A percentile compares a stretch with the other conserved stretches of the same genome.
These are phyloP conservation scores for Chesias legatella DNA, from an alignment of 2,888 invertebrate species.

Conservation along the genomic window DNA sequence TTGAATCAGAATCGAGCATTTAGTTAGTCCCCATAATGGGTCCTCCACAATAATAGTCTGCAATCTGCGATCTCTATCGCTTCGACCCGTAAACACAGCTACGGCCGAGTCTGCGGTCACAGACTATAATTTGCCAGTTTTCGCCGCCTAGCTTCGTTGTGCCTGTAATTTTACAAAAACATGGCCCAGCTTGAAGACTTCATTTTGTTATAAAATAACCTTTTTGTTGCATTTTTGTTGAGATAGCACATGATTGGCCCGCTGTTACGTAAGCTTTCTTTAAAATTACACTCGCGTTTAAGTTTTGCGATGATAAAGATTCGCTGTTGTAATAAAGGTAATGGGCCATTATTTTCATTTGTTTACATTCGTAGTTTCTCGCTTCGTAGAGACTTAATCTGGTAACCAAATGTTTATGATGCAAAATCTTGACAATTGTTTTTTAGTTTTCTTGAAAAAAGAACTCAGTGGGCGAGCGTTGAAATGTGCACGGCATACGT, in stretches of 20 bases:
- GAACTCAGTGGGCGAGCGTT: constrained; percentile 54
- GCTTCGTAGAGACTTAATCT: constrained; percentile 70
- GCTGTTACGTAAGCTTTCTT: constrained; percentile 43
- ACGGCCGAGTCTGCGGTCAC: constrained; percentile 54
- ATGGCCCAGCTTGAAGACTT: constrained; percentile 59
- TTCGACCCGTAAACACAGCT: constrained; percentile 41
- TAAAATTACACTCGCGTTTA: constrained; percentile 18
- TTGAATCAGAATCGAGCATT: constrained; percentile 32
- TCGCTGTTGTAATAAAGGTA: constrained; percentile 46
- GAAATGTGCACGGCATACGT: constrained; percentile 76
- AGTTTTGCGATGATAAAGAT: constrained; percentile 49
- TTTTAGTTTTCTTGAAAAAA: constrained; percentile 60
- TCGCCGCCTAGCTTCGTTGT: constrained; percentile 71
- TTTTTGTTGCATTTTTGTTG: constrained; percentile 36
- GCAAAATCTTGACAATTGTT: constrained; percentile 54
- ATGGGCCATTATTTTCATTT: constrained; percentile 50
- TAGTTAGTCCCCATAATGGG: constrained; percentile 52
- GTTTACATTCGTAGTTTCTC: constrained; percentile 62
- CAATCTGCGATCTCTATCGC: constrained; percentile 62
- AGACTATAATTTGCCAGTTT: constrained; percentile 74
- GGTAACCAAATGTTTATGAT: constrained; percentile 78
- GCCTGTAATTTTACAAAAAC: constrained; percentile 69
- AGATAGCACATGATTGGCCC: constrained; percentile 42
- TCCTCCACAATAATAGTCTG: constrained; percentile 53
- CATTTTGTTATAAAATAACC: constrained; percentile 54